phyloP scores from a whole-genome alignment of 2,888 invertebrate species.

The Yponomeuta sedellus region DNA sequence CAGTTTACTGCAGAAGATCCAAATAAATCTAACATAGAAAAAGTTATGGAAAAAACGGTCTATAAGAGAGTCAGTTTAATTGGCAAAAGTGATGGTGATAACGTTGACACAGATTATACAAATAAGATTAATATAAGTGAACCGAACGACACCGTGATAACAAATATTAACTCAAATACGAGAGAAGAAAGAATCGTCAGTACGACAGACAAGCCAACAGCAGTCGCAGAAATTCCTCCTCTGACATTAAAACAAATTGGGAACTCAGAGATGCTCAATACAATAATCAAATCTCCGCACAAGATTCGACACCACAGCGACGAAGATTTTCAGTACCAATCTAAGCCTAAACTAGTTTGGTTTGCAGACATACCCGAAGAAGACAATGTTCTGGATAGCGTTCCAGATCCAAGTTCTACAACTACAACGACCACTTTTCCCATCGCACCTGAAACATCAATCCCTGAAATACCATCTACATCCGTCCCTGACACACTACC shows the following conservation, averaged over 20 bases:
- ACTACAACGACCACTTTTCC: background rate
- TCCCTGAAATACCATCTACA: background rate
- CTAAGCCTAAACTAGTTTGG: background rate
- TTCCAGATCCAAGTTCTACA: background rate
- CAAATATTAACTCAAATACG: too few species aligned
- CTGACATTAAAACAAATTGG: background rate
- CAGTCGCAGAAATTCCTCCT: too few species aligned
- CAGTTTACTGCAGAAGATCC: background rate
- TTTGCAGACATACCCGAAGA: background rate
- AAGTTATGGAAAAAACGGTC: background rate
- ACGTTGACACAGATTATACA: too few species aligned
- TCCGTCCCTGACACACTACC: background rate
- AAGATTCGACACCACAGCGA: background rate
- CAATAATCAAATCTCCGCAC: background rate
- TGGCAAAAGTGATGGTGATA: too few species aligned
- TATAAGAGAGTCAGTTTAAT: background rate
- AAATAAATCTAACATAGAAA: background rate
- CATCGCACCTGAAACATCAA: too few species aligned
- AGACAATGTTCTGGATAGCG: background rate
- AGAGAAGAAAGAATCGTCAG: too few species aligned
- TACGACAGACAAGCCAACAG: too few species aligned
- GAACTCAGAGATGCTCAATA: background rate
- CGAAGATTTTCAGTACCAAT: background rate
- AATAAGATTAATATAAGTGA: too few species aligned
- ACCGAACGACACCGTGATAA: too few species aligned